Evolutionary conservation across 2,113 vertebrate species (phyloP).

Genomic region (Menidia beryllina): DNA sequence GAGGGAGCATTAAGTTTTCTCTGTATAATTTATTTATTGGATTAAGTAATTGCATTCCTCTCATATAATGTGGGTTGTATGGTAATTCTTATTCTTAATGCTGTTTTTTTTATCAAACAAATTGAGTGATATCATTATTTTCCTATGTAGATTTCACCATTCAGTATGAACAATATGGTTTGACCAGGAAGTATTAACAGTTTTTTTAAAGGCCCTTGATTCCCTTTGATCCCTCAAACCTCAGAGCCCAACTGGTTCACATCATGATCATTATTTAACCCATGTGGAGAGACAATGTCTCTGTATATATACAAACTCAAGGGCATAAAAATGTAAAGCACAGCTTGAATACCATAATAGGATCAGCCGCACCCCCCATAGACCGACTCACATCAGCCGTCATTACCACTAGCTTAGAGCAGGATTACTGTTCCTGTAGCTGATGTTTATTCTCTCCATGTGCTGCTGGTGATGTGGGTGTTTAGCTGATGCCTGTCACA

Average conservation of each 20-base stretch:
- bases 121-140: too few relatives aligned
- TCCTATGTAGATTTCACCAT: too few relatives aligned
- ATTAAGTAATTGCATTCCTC: not conserved
- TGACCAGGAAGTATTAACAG: too few relatives aligned
- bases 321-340: constrained; percentile 40
- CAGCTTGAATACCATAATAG: constrained; percentile 60
- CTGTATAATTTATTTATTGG: not conserved
- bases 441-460: constrained; percentile 40
- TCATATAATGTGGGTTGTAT: not conserved
- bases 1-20: not conserved
- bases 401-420: constrained; percentile 47
- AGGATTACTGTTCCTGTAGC: constrained; percentile 54
- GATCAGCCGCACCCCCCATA: constrained; percentile 62
- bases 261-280: not conserved
- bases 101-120: too few relatives aligned
- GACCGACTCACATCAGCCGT: constrained; percentile 50
- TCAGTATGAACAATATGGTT: too few relatives aligned
- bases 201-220: not conserved
- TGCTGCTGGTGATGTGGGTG: constrained; percentile 1
- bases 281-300: not conserved
- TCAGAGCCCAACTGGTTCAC: not conserved
- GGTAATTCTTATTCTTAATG: too few relatives aligned
- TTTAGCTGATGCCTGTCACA: constrained; percentile 9
- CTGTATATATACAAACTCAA: not conserved
- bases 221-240: not conserved